Conservation (phyloP, 2,113 vertebrate genomes). For the Pelecanoides urinatrix region DNA sequence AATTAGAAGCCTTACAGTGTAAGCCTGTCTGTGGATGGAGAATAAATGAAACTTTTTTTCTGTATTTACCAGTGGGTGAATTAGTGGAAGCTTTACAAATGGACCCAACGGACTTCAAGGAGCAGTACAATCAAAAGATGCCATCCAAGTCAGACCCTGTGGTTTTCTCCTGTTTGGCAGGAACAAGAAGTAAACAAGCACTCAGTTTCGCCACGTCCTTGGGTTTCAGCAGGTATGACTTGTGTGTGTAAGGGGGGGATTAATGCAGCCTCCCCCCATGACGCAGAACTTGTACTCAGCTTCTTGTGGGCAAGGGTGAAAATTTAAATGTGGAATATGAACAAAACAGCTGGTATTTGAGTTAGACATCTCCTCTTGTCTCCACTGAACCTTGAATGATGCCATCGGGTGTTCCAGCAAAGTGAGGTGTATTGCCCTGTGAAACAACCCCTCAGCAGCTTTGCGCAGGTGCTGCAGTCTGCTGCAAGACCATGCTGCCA, state of each 20-base stretch:
- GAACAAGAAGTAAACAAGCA: constrained; percentile 85
- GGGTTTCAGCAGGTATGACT: constrained; percentile 84
- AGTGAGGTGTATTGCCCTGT: not conserved
- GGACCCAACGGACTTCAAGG: constrained; percentile 78
- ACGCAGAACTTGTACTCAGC: not conserved
- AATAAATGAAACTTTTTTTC: not conserved
- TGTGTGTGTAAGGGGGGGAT: not conserved
- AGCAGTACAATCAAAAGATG: constrained; percentile 82
- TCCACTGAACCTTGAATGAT: not conserved
- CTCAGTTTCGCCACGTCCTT: constrained; percentile 76
- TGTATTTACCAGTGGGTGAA: constrained; percentile 80
- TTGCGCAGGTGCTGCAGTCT: not conserved
- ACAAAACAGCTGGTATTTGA: not conserved
- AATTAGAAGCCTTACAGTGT: not conserved
- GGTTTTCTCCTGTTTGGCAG: constrained; percentile 88
- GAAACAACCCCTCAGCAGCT: not conserved
- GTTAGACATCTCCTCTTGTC: not conserved
- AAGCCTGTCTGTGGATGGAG: not conserved
- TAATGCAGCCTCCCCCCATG: not conserved
- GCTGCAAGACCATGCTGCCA: not conserved
- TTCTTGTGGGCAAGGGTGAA: not conserved
- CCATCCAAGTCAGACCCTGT: constrained; percentile 80
- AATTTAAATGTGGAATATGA: not conserved
- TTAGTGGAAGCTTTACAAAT: constrained; percentile 84
- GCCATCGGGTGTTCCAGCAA: not conserved